Evolutionary conservation across 92 coral and sea anemone genomes (phyloP).

Genomic region (Palythoa grandiflora): DNA sequence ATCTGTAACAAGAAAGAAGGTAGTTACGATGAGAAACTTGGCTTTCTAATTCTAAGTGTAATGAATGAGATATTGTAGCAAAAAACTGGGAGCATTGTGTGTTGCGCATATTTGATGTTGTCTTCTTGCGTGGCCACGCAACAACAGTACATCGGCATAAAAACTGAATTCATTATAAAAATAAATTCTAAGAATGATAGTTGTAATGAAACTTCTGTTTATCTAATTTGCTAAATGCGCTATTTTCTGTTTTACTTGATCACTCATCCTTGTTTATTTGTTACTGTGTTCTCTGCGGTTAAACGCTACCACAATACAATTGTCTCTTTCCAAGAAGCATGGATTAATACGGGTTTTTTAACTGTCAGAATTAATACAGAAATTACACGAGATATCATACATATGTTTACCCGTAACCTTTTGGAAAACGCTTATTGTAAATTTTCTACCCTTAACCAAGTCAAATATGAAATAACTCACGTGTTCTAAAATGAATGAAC

Average conservation of each 20-base stretch:
- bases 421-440: not conserved
- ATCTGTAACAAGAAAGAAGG: not conserved
- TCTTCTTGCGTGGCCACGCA: not conserved
- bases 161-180: not conserved
- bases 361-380: not conserved
- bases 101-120: not conserved
- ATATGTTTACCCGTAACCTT: not conserved
- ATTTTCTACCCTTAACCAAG: not conserved
- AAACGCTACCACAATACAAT: not conserved
- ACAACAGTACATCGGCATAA: not conserved
- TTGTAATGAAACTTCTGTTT: not conserved
- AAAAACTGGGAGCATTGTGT: not conserved
- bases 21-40: not conserved
- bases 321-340: constrained; percentile 25
- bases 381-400: not conserved
- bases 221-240: not conserved
- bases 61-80: not conserved
- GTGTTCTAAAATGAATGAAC: not conserved
- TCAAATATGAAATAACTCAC: not conserved
- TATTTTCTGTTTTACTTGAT: not conserved
- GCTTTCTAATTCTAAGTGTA: not conserved
- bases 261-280: constrained; percentile 1
- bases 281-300: constrained; percentile 8
- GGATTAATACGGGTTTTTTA: constrained; percentile 25
- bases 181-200: not conserved